These are phyloP conservation scores for Polylopha cassiicola DNA, from an alignment of 2,888 invertebrate genomes.

Conservation along the genomic window DNA sequence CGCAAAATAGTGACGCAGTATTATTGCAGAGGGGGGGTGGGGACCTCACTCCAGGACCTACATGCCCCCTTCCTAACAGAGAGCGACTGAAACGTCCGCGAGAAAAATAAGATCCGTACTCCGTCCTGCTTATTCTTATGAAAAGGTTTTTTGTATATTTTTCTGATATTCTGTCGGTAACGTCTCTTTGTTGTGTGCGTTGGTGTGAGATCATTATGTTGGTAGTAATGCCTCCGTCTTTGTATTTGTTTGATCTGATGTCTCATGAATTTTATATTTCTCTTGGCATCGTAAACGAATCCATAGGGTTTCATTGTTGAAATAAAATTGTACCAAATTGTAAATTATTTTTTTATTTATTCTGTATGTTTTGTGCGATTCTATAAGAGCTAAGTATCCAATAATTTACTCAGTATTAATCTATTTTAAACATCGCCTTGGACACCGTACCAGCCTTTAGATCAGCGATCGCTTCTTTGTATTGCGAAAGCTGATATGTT, in stretches of 20 bases:
- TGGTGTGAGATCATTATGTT: constrained; percentile 50
- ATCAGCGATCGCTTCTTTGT: constrained; percentile 62
- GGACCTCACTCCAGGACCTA: constrained; percentile 43
- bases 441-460: constrained; percentile 71
- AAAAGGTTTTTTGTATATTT: constrained; percentile 71
- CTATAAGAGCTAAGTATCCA: not conserved
- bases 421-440: constrained; percentile 73
- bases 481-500: constrained; percentile 62
- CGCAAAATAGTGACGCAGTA: constrained; percentile 79
- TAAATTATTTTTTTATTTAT: no score
- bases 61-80: constrained; percentile 43
- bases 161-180: constrained; percentile 55
- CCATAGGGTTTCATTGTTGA: no score
- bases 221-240: constrained; percentile 42
- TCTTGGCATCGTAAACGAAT: no score
- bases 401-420: constrained; percentile 3
- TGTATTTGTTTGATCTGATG: constrained; percentile 13
- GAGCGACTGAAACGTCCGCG: constrained; percentile 76
- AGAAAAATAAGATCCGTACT: constrained; percentile 77
- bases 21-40: constrained; percentile 73
- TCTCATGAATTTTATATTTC: no score
- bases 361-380: no score
- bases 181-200: constrained; percentile 50
- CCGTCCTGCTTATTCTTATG: constrained; percentile 75
- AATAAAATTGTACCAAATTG: no score